Evolutionary conservation across 2,888 invertebrate species (phyloP).

Genomic region (Eretmocerus hayati): DNA sequence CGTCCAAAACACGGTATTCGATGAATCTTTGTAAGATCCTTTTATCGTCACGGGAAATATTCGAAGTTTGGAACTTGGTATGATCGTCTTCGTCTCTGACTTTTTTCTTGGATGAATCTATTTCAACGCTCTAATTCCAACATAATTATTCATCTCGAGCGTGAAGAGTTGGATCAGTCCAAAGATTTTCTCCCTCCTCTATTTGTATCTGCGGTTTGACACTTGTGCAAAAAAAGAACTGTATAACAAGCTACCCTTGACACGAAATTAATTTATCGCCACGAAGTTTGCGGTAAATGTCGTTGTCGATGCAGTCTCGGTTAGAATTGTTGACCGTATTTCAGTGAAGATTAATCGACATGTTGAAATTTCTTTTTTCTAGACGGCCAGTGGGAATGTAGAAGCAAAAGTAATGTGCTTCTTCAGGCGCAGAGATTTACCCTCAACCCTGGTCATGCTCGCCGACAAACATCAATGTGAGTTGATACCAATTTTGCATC

Average conservation of each 20-base stretch:
- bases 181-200: constrained; percentile 8
- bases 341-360: constrained; percentile 14
- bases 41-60: no score
- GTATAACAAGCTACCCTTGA: no score
- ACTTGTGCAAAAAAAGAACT: neutral
- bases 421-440: constrained; percentile 95
- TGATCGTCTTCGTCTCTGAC: no score
- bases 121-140: no score
- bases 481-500: constrained; percentile 47
- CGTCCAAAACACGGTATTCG: no score
- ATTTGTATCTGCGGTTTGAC: constrained; percentile 2
- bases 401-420: constrained; percentile 99
- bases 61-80: no score
- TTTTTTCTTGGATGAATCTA: no score
- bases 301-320: no score
- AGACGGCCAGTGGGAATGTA: constrained; percentile 94
- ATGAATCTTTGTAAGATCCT: no score
- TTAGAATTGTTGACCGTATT: no score
- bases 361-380: constrained; percentile 19
- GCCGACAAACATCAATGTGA: constrained; percentile 99
- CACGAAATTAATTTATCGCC: constrained; percentile 7
- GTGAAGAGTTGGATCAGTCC: no score
- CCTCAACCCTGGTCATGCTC: constrained; percentile 89
- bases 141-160: no score
- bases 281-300: constrained; percentile 10